phyloP scores from a whole-genome alignment of 2,113 vertebrate genomes.

The Holacanthus passer region DNA sequence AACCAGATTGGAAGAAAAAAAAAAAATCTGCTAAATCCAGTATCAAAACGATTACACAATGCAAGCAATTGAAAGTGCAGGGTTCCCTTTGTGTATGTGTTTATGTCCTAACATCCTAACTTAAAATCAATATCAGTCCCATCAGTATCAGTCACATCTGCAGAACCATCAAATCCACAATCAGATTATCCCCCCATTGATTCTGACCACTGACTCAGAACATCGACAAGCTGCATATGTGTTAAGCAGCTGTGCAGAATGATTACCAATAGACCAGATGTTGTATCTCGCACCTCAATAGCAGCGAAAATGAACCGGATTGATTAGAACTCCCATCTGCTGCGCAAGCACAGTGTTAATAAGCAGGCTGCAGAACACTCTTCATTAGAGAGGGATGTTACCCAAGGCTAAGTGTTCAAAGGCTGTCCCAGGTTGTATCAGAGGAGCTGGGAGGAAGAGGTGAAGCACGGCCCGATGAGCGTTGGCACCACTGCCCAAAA shows the following conservation, averaged over 20 bases:
- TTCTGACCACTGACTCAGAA: slow-evolving; percentile 38
- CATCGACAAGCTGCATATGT: slow-evolving; percentile 57
- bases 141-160: slow-evolving; percentile 29
- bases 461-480: slow-evolving; percentile 20
- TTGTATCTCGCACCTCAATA: slow-evolving; percentile 57
- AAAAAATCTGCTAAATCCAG: background rate
- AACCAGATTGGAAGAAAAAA: background rate
- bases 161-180: slow-evolving; percentile 29
- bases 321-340: slow-evolving; percentile 73
- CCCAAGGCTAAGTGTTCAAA: slow-evolving; percentile 62
- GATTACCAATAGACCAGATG: slow-evolving; percentile 69
- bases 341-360: slow-evolving; percentile 56
- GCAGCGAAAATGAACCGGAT: slow-evolving; percentile 56
- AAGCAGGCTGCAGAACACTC: slow-evolving; percentile 48
- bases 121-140: slow-evolving; percentile 19
- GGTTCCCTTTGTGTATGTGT: background rate
- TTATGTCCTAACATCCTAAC: slow-evolving; percentile 2
- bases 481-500: background rate
- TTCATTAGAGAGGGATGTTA: slow-evolving; percentile 66
- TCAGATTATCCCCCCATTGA: slow-evolving; percentile 35
- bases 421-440: slow-evolving; percentile 48
- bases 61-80: background rate
- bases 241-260: slow-evolving; percentile 64
- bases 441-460: slow-evolving; percentile 43
- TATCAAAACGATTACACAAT: background rate